A percentile compares a stretch with the other conserved stretches of the same genome.
Conservation (phyloP, 2,888 invertebrate genomes). For the Dynastes maya region DNA sequence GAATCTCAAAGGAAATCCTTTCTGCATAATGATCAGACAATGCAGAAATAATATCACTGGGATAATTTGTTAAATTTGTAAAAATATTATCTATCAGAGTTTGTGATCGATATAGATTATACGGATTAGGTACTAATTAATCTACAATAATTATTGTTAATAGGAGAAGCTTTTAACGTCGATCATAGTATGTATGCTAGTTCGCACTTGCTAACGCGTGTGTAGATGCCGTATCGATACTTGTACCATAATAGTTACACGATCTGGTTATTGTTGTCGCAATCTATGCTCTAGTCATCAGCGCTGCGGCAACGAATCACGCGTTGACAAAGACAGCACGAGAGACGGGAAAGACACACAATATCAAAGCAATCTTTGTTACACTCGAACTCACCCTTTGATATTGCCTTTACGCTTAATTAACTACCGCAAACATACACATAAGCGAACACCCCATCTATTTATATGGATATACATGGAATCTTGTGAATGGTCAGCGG, state of each 20-base stretch:
- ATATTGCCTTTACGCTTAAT: constrained; percentile 59
- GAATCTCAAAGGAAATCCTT: too few relatives aligned
- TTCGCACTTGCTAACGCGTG: too few relatives aligned
- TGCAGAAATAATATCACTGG: too few relatives aligned
- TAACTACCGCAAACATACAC: constrained; percentile 54
- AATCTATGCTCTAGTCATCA: constrained; percentile 32
- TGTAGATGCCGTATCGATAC: too few relatives aligned
- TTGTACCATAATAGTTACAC: constrained; percentile 1
- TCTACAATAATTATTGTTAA: too few relatives aligned
- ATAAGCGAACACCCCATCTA: constrained; percentile 31
- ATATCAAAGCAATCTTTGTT: constrained; percentile 58
- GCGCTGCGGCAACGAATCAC: constrained; percentile 41
- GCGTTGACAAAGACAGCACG: constrained; percentile 60
- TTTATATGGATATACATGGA: constrained; percentile 29
- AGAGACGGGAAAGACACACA: constrained; percentile 33
- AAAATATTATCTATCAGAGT: too few relatives aligned
- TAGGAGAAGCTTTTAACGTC: too few relatives aligned
- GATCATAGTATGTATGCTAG: too few relatives aligned
- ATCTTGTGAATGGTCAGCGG: constrained; percentile 43
- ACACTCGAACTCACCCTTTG: constrained; percentile 60
- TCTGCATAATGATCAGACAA: too few relatives aligned
- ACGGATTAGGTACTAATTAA: too few relatives aligned
- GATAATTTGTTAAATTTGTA: too few relatives aligned
- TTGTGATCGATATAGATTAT: too few relatives aligned
- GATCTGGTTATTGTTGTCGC: constrained; percentile 25